phyloP scores from a whole-genome alignment of 2,797 vertebrate species.

The Crenichthys baileyi region DNA sequence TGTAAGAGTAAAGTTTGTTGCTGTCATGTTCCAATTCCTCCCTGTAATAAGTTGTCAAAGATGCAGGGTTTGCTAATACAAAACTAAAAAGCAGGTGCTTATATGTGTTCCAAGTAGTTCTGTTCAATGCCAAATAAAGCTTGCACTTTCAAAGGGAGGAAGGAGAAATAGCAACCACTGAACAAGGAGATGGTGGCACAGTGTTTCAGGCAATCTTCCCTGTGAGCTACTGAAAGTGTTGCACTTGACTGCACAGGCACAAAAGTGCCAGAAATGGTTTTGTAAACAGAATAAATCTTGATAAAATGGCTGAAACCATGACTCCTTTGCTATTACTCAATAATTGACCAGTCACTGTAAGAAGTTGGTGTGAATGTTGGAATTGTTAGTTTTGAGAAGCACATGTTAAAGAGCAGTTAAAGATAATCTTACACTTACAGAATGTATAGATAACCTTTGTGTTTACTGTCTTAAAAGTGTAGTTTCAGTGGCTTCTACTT shows the following conservation, averaged over 20 bases:
- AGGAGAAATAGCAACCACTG: not conserved
- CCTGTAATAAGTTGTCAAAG: not conserved
- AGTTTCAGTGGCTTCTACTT: not conserved
- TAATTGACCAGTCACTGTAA: conserved; percentile 9
- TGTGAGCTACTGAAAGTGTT: conserved; percentile 7
- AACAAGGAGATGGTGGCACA: not conserved
- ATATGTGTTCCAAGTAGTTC: not conserved
- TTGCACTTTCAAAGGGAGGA: not conserved
- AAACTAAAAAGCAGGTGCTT: not conserved
- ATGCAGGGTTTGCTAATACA: not conserved
- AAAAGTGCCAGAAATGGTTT: conserved; percentile 15
- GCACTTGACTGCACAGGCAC: conserved; percentile 12
- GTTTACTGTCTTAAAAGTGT: not conserved
- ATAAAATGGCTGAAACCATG: conserved; percentile 11
- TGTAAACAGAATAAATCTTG: conserved; percentile 8
- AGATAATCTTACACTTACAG: conserved; percentile 10
- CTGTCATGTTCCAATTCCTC: not conserved
- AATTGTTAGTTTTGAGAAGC: conserved; percentile 17
- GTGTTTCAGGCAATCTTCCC: conserved; percentile 14
- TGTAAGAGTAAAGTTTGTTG: not conserved
- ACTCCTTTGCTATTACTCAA: conserved; percentile 14
- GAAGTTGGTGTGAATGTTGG: conserved; percentile 18
- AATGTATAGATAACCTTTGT: conserved; percentile 3
- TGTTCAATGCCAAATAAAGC: not conserved
- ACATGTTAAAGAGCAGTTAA: conserved; percentile 1